Conservation (phyloP, 1,140 invertebrate genomes). For the Aethina tumida region DNA sequence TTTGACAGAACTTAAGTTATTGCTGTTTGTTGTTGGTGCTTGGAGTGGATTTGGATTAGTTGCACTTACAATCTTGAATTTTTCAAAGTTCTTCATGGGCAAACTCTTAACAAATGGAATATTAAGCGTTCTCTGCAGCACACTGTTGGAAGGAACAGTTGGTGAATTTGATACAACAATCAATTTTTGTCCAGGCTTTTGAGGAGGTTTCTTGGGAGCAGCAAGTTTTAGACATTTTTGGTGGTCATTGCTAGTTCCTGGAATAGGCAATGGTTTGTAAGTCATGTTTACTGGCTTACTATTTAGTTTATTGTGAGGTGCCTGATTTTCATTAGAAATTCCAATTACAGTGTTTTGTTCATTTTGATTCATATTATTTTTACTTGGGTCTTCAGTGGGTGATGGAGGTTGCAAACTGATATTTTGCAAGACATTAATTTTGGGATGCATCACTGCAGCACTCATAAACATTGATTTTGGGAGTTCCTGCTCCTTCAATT, state of each 20-base stretch:
- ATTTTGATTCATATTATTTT: conserved; percentile 5
- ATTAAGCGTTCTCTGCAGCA: conserved; percentile 31
- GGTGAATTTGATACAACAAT: conserved; percentile 32
- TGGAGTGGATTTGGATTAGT: conserved; percentile 19
- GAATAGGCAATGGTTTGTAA: conserved; percentile 10
- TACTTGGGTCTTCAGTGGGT: conserved; percentile 7
- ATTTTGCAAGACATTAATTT: conserved; percentile 28
- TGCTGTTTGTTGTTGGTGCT: conserved; percentile 14
- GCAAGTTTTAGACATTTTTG: conserved; percentile 10
- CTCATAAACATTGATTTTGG: not conserved
- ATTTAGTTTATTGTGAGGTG: conserved; percentile 6
- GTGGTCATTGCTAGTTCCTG: conserved; percentile 8
- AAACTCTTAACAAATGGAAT: conserved; percentile 33
- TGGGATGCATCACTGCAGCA: conserved; percentile 9
- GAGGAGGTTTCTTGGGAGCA: conserved; percentile 14
- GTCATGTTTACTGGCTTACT: not conserved
- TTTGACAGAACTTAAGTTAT: conserved; percentile 20
- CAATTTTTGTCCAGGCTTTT: conserved; percentile 30
- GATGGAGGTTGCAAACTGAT: conserved; percentile 15
- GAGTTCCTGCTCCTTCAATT: conserved; percentile 12
- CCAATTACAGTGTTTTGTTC: conserved; percentile 1
- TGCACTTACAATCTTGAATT: conserved; percentile 32
- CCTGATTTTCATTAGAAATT: conserved; percentile 22
- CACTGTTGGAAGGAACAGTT: conserved; percentile 25
- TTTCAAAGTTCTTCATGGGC: conserved; percentile 32